These are phyloP conservation scores for Sebastolobus altivelis DNA, from an alignment of 2,797 vertebrate species.

Conservation along the genomic window DNA sequence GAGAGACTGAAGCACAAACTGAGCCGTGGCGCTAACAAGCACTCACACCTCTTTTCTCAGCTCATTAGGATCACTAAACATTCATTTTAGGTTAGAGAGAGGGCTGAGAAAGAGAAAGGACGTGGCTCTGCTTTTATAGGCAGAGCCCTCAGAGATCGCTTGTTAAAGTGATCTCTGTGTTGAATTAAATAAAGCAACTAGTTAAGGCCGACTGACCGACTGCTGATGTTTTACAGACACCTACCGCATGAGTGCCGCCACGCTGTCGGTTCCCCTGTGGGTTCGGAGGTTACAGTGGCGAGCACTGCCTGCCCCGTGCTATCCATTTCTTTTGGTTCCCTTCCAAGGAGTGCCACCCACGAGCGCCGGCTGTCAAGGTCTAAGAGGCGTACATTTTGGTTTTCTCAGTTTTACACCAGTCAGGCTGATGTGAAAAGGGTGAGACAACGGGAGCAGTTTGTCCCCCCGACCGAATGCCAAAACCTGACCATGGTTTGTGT, in stretches of 20 bases:
- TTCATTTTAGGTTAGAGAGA: conserved; percentile 67
- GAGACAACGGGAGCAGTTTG: conserved; percentile 34
- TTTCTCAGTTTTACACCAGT: conserved; percentile 56
- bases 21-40: conserved; percentile 72
- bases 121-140: conserved; percentile 67
- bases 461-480: conserved; percentile 3
- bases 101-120: conserved; percentile 43
- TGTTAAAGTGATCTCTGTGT: conserved; percentile 75
- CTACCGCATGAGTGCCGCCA: conserved; percentile 52
- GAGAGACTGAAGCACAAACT: conserved; percentile 36
- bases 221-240: conserved; percentile 75
- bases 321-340: conserved; percentile 66
- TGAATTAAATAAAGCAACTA: conserved; percentile 75
- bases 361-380: conserved; percentile 54
- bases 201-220: conserved; percentile 56
- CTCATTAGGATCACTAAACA: conserved; percentile 82
- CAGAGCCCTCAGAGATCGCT: conserved; percentile 66
- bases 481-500: conserved; percentile 42
- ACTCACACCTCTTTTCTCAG: conserved; percentile 80
- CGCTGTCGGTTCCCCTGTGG: conserved; percentile 66
- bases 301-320: conserved; percentile 62
- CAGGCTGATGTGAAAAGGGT: conserved; percentile 38
- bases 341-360: conserved; percentile 74
- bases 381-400: conserved; percentile 48
- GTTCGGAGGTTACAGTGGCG: conserved; percentile 70